Evolutionary conservation across 2,797 vertebrate genomes (phyloP).

Genomic region (Cephalopachus bancanus): DNA sequence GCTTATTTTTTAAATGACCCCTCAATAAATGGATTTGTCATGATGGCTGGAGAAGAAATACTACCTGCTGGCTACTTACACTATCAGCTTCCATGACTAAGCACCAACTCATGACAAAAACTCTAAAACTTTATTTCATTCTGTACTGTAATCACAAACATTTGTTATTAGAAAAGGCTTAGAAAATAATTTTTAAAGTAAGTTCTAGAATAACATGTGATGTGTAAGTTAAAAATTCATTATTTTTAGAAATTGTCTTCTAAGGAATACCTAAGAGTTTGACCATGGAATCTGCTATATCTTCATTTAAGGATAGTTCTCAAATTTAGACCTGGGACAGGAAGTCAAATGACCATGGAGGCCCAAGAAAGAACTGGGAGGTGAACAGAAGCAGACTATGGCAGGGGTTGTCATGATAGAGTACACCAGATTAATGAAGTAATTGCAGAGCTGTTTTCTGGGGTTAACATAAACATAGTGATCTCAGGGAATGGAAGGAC

Average conservation of each 20-base stretch:
- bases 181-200: conserved; percentile 59
- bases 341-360: background rate
- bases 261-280: background rate
- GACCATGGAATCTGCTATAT: background rate
- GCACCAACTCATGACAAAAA: conserved; percentile 86
- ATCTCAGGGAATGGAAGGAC: background rate
- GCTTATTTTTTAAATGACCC: background rate
- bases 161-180: conserved; percentile 86
- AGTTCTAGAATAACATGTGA: background rate
- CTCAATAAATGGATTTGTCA: background rate
- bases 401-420: background rate
- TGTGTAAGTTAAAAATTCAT: conserved; percentile 3
- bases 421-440: too few species aligned
- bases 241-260: background rate
- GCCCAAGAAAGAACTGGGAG: background rate
- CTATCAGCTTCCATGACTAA: conserved; percentile 86
- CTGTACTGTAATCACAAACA: conserved; percentile 85
- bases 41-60: background rate
- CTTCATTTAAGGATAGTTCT: background rate
- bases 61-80: background rate
- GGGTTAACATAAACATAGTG: background rate
- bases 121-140: conserved; percentile 89
- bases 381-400: background rate
- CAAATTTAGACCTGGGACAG: background rate
- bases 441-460: background rate